Base-by-base conservation (phyloP, 2,113 vertebrate genomes). In the Puffinus mauretanicus region DNA sequence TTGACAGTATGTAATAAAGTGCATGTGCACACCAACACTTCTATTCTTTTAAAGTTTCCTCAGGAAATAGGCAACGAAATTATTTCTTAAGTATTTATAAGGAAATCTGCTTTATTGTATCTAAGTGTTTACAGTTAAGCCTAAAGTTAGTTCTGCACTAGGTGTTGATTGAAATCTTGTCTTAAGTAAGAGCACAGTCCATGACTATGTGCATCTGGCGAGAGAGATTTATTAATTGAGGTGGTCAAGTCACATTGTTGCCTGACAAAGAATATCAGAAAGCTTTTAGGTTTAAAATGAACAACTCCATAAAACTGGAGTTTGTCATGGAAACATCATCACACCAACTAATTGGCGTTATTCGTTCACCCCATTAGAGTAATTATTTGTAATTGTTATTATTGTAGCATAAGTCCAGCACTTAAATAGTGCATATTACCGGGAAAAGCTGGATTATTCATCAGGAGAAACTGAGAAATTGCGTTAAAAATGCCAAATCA, bases 361-460 rank as follows among this genome's bases (percentile, higher is more conserved):
- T 60, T 93, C 0, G 5, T 80, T 95, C 49, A 85, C 14, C n/a
- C 30, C 46, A 42, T 73, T 83, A 85, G 40, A 82, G 44, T 60
- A 94, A 83, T 90, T 93, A 92, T 95, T 95, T 92, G 61, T 71
- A 87, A 85, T 86, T 83, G 24, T 85, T 95, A 49, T 82, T 85
- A 91, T 58, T 77, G 49, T 49, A 88, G 49, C 78, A 77, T 93
- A 64, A 87, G 86, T 82, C 86, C 81, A 52, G 54, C 64, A 76
- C 85, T 85, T 72, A 65, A 96, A 57, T 30, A 79, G 52, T 29
- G 17, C 27, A 46, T 84, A 22, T 78, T 64, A 42, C 44, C 84
- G 49, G 62, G 65, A 82, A 87, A 34, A 87, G 27, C 49, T 81
- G 30, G 60, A 21, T 83, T 76, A 76, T 36, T 95, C 42, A 38